Base-by-base conservation (phyloP, 2,888 invertebrate genomes). In the Drosophila rubida region DNA sequence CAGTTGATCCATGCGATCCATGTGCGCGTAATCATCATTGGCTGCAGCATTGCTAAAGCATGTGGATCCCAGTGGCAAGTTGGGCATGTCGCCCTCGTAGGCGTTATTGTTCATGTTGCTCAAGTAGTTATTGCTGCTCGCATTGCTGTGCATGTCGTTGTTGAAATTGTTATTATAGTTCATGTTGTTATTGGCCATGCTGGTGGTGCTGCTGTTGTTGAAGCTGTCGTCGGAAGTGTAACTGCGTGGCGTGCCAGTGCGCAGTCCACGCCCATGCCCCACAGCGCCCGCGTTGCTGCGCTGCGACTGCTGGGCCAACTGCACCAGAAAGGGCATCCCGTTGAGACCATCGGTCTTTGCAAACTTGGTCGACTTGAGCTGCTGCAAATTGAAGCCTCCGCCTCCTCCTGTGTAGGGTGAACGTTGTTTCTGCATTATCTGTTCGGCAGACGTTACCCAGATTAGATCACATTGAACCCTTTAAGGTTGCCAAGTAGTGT, bases 81-180 rank as follows among this genome's bases (percentile, higher is more conserved):
- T 19, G 6, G 49, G 49, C 13, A 55, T 49, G 2, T 89, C 90
- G 2, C 88, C 90, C 58, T 90, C 90, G 55, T 84, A 90, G 63
- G 60, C 66, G 11, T 78, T 80, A 58, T 81, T 87, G 37, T 35
- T 35, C 3, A 39, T 80, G 14, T 39, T 16, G 13, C 3, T 2
- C 6, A 23, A 14, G 37, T 57, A 72, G 37, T 35, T 39, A 2
- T n/a, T 9, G 23, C 13, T 37, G 35, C 35, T 13, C 3, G 30
- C 4, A 32, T 11, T 22, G 32, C 11, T 23, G 9, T 2, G 19
- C 16, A 3, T 19, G 50, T 14, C 13, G 14, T n/a, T 14, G 37
- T 5, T 13, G 53, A n/a, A n/a, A n/a, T 22, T 22, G 30, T 53
- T 9, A 22, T 42, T 9, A 19, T 13, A n/a, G n/a, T n/a, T n/a